A percentile compares a stretch with the other conserved stretches of the same genome.
These are phyloP conservation scores for Alosa alosa DNA, from an alignment of 2,113 vertebrate species.

Conservation along the genomic window DNA sequence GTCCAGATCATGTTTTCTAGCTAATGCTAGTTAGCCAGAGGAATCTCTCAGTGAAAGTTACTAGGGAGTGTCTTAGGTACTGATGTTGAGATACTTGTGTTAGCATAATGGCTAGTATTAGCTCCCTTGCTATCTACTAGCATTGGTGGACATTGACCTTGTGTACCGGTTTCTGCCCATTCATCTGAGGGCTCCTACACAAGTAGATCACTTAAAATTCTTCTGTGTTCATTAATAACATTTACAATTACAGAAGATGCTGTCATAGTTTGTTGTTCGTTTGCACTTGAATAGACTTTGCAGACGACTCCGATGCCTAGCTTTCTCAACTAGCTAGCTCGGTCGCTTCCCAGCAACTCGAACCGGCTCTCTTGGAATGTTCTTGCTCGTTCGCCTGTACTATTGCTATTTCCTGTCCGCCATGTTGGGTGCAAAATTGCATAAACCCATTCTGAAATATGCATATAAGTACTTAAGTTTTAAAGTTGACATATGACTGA, in stretches of 20 bases:
- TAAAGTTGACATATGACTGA: background rate
- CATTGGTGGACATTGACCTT: conserved; percentile 58
- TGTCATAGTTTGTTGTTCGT: background rate
- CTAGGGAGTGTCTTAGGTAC: conserved; percentile 1
- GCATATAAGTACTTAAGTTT: background rate
- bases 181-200: background rate
- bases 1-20: background rate
- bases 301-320: conserved; percentile 3
- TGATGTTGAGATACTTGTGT: conserved; percentile 11
- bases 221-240: background rate
- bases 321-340: conserved; percentile 11
- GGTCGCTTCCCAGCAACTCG: conserved; percentile 48
- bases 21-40: conserved; percentile 14
- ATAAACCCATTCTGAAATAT: background rate
- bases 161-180: conserved; percentile 49
- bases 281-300: conserved; percentile 13
- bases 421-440: conserved; percentile 46
- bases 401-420: conserved; percentile 58
- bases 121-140: conserved; percentile 31
- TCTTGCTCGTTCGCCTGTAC: conserved; percentile 40
- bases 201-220: background rate
- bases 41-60: conserved; percentile 17
- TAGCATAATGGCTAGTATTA: background rate
- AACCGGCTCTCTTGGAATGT: conserved; percentile 59
- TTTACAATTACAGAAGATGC: background rate